Percentiles rank a stretch among this genome's conserved stretches.
Conservation (phyloP, 2,888 invertebrate species). For the Hydropsyche betteni region DNA sequence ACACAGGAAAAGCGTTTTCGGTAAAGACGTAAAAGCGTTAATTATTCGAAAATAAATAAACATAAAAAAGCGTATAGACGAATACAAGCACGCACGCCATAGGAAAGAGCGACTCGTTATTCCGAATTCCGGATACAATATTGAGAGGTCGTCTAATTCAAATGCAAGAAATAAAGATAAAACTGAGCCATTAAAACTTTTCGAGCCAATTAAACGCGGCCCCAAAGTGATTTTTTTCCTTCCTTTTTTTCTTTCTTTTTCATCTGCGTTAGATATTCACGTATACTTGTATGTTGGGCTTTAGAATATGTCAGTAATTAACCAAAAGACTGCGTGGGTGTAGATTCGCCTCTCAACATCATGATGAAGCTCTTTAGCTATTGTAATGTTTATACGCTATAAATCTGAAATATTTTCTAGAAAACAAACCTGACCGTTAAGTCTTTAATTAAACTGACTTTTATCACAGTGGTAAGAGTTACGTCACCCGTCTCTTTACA, state of each 20-base stretch:
- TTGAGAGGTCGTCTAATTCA: slow-evolving; percentile 46
- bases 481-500: not conserved
- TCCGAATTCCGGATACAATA: slow-evolving; percentile 36
- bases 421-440: slow-evolving; percentile 17
- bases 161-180: slow-evolving; percentile 48
- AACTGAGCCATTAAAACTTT: slow-evolving; percentile 46
- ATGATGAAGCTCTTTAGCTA: slow-evolving; percentile 34
- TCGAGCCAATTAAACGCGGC: slow-evolving; percentile 49
- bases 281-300: slow-evolving; percentile 25
- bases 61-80: not conserved
- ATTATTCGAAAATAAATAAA: slow-evolving; percentile 20
- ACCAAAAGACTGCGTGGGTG: slow-evolving; percentile 36
- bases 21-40: slow-evolving; percentile 26
- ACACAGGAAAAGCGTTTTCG: slow-evolving; percentile 5
- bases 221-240: slow-evolving; percentile 40
- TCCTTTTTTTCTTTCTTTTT: too few relatives aligned
- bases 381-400: slow-evolving; percentile 32
- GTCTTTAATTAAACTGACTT: slow-evolving; percentile 21
- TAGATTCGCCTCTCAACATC: slow-evolving; percentile 22
- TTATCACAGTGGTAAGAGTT: not conserved
- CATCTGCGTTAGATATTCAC: slow-evolving; percentile 27
- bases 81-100: slow-evolving; percentile 23
- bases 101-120: slow-evolving; percentile 31
- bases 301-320: slow-evolving; percentile 37
- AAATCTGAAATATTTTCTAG: slow-evolving; percentile 24